Percentiles rank a stretch among this genome's conserved stretches.
Conservation (phyloP, 2,888 invertebrate genomes). For the Anarsia innoxiella region DNA sequence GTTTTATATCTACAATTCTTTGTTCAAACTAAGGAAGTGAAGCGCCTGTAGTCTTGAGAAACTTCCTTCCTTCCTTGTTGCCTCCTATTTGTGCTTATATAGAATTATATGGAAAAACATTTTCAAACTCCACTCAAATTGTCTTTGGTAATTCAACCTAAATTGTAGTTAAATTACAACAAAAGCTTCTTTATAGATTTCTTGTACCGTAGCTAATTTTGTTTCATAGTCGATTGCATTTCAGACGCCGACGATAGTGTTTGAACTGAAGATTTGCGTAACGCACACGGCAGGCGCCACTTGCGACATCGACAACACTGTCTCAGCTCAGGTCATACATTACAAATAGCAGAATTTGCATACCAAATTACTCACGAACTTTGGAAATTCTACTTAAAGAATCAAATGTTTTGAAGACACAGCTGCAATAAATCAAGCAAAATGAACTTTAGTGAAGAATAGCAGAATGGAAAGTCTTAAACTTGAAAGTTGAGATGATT, state of each 20-base stretch:
- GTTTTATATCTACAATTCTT: too few species aligned
- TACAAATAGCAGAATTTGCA: constrained; percentile 7
- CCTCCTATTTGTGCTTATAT: too few species aligned
- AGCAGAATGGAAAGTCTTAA: neutral
- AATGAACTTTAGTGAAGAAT: constrained; percentile 5
- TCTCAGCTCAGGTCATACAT: constrained; percentile 6
- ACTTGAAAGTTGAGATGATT: constrained; percentile 1
- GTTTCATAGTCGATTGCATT: too few species aligned
- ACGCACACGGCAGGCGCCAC: neutral
- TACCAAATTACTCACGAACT: constrained; percentile 4
- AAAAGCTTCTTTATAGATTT: too few species aligned
- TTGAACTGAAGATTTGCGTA: constrained; percentile 4
- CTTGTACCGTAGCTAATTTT: too few species aligned
- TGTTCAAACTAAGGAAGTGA: too few species aligned
- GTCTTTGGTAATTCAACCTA: too few species aligned
- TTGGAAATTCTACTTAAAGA: constrained; percentile 3
- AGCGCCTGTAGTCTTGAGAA: too few species aligned
- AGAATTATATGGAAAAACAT: too few species aligned
- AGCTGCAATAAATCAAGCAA: constrained; percentile 3
- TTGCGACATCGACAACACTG: constrained; percentile 5
- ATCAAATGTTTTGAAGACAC: neutral
- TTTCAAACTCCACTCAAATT: too few species aligned
- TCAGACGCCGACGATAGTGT: neutral
- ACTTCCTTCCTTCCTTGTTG: too few species aligned
- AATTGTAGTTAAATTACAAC: too few species aligned